Conservation (phyloP, 1,140 invertebrate species). For the Bombus confusus region DNA sequence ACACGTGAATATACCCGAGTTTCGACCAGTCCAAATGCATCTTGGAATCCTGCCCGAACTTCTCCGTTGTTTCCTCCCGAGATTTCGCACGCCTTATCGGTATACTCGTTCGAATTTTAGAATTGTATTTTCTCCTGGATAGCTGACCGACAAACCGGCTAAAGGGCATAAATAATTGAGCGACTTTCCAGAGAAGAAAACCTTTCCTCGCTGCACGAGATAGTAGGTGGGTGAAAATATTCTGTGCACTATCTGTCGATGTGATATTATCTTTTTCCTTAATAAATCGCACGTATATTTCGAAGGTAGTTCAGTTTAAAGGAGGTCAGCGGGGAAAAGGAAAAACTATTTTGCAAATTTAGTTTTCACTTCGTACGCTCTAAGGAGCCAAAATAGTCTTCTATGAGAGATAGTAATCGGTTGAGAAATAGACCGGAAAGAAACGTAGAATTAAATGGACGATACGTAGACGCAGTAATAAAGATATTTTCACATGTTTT, state of each 20-base stretch:
- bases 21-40: background rate
- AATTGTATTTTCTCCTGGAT: constrained; percentile 13
- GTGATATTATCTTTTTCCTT: too few relatives aligned
- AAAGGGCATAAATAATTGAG: constrained; percentile 33
- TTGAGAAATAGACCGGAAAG: background rate
- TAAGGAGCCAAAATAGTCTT: too few relatives aligned
- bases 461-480: too few relatives aligned
- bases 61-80: background rate
- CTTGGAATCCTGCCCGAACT: constrained; percentile 32
- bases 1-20: constrained; percentile 19
- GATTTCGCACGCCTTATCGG: constrained; percentile 6
- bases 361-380: too few relatives aligned
- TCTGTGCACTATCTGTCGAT: too few relatives aligned
- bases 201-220: background rate
- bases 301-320: too few relatives aligned
- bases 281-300: too few relatives aligned
- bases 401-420: background rate
- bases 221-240: background rate
- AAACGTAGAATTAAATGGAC: too few relatives aligned
- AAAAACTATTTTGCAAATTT: too few relatives aligned
- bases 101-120: background rate
- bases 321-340: too few relatives aligned
- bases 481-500: too few relatives aligned
- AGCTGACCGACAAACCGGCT: background rate
- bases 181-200: background rate